Evolutionary conservation across 2,113 vertebrate species (phyloP), one percentile per base, ranked within the genome.

Genomic region (Pterophyllum scalare): DNA sequence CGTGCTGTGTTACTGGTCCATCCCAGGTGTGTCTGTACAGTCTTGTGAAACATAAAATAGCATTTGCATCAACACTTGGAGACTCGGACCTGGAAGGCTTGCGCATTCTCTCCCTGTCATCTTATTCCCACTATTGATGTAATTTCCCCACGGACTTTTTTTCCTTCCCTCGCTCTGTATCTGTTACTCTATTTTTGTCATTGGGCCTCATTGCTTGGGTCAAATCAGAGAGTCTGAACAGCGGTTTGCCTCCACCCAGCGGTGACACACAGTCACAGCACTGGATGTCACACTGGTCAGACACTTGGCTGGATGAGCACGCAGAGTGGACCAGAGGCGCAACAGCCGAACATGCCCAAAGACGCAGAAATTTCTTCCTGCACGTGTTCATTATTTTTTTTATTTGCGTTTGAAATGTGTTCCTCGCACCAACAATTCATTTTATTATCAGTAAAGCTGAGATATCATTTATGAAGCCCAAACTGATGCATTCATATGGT

Each of bases 221-320:
- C 40, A n/a, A 61, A 56, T 65, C 28, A 56, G 2, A 9, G 20
- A 35, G 24, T 58, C 83, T 89, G 20, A 60, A 64, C 65, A 65
- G 70, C 62, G 28, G 26, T 93, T 87, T 95, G 94, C 82, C 91
- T 82, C 95, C 95, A 94, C 85, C 94, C 93, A 79, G 79, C 95
- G 95, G 78, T 17, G 2, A 20, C 24, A 13, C 28, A 70, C 2
- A 46, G 13, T 14, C 6, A 4, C 46, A 17, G 46, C 15, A 49
- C 46, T 19, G 49, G 6, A 19, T 52, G 15, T 19, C 46, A 19
- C 13, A 17, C 14, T 49, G 46, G 5, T 4, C 13, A 19, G 28
- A 28, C 12, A 15, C 43, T 5, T n/a, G 67, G 67, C 26, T 5
- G 20, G 54, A 56, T 56, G 4, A n/a, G 54, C 46, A 49, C 15